Evolutionary conservation across 2,113 vertebrate species (phyloP), one percentile per base, ranked within the genome.

Genomic region (Leucosticte australis): DNA sequence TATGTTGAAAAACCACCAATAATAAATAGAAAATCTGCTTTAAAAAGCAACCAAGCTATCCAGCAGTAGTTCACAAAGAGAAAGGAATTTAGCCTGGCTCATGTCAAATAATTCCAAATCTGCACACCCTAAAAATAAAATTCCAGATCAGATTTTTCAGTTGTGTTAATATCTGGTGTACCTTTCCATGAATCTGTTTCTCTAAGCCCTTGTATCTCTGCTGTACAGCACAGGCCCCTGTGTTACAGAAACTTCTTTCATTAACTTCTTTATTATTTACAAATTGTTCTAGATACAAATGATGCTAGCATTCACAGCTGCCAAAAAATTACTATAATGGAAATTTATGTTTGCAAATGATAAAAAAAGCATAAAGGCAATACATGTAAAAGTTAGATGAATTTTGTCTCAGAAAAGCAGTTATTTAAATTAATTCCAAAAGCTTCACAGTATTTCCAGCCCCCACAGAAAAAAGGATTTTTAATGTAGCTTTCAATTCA

Each of bases 311-410:
- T 9, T 55, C 56, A 82, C 35, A 70, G 27, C 37, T 80, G 39
- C 41, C 74, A 84, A 90, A 56, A 83, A 70, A 64, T 24, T 56
- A 63, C 21, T 89, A 11, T 35, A 47, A 78, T 5, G 19, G 14
- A 95, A 94, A 91, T 87, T 70, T 88, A 65, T 62, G n/a, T 52
- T 87, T 94, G n/a, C 6, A 83, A 96, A 76, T 73, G 2, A 82
- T 11, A 27, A 71, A 35, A n/a, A 71, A 41, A 30, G 9, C 19
- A 77, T 60, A 82, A 87, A 68, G 50, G 41, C 39, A 96, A 93
- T 16, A 41, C 9, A 41, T 90, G 63, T 2, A 83, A 42, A 90
- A 92, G 9, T 33, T 27, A 56, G 6, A 56, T 73, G 5, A 78
- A 83, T 69, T 79, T 69, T 20, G 28, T 80, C 64, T 78, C 71